Evolutionary conservation across 2,113 vertebrate genomes (phyloP).

Genomic region (Onychorhynchus coronatus): DNA sequence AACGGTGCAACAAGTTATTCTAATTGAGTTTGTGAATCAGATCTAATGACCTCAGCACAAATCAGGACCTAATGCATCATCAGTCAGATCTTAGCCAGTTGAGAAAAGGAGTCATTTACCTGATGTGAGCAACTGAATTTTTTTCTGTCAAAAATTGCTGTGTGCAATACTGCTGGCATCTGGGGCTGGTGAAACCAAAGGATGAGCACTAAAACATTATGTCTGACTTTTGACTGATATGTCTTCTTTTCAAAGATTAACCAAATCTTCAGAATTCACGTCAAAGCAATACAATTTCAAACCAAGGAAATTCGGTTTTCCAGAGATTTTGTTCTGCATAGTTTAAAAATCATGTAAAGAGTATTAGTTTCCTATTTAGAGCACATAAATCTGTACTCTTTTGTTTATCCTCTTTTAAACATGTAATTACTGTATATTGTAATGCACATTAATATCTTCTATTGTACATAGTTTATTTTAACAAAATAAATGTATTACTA

Average conservation of each 20-base stretch:
- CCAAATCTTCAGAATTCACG: not conserved
- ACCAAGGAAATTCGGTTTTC: not conserved
- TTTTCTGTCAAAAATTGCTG: not conserved
- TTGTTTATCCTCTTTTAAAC: conserved; percentile 32
- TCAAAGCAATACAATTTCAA: not conserved
- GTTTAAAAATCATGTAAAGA: conserved; percentile 24
- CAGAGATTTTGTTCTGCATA: not conserved
- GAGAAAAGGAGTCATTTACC: not conserved
- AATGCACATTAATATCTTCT: conserved; percentile 19
- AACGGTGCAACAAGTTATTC: not conserved
- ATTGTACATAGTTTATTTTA: conserved; percentile 61
- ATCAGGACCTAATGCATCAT: not conserved
- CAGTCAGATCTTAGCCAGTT: not conserved
- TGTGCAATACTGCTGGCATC: not conserved
- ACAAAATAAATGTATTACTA: conserved; percentile 61
- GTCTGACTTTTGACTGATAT: not conserved
- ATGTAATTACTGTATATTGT: conserved; percentile 60
- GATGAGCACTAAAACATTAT: not conserved
- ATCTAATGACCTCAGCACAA: not conserved
- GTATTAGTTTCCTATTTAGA: conserved; percentile 47
- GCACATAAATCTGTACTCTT: conserved; percentile 21
- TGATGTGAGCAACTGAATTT: not conserved
- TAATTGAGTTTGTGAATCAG: not conserved
- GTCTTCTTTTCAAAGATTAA: not conserved
- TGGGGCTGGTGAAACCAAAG: conserved; percentile 10